These are phyloP conservation scores for Porites evermanni DNA, from an alignment of 92 coral and sea anemone genomes.

Conservation along the genomic window DNA sequence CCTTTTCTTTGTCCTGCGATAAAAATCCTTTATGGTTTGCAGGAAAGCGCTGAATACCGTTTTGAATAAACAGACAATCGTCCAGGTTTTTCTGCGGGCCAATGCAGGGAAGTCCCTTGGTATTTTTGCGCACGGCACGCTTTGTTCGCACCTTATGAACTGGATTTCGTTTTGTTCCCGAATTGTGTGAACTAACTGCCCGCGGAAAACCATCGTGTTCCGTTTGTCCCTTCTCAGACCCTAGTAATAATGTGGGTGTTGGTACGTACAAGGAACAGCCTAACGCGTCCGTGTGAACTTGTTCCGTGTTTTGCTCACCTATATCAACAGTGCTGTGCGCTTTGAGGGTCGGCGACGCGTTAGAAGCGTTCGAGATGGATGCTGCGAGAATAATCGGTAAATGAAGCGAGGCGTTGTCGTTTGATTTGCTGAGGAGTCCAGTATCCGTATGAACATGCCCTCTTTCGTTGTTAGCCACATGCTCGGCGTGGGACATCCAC, in stretches of 20 bases:
- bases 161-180: slow-evolving; percentile 8
- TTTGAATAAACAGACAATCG: slow-evolving; percentile 72
- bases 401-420: slow-evolving; percentile 19
- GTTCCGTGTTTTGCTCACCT: background rate
- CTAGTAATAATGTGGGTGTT: slow-evolving; percentile 29
- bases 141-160: background rate
- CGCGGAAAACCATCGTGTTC: background rate
- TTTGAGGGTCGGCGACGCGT: background rate
- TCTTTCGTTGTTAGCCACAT: slow-evolving; percentile 33
- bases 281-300: background rate
- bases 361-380: slow-evolving; percentile 15
- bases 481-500: slow-evolving; percentile 56
- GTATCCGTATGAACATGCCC: slow-evolving; percentile 33
- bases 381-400: slow-evolving; percentile 27
- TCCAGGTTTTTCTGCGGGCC: slow-evolving; percentile 26
- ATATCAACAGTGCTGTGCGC: background rate
- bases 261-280: slow-evolving; percentile 18
- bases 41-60: slow-evolving; percentile 59
- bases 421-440: background rate
- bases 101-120: background rate
- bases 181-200: slow-evolving; percentile 4
- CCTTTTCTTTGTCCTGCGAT: slow-evolving; percentile 35
- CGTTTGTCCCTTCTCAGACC: background rate
- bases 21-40: slow-evolving; percentile 30
- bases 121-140: background rate